Percentiles rank a stretch among this genome's conserved stretches.
Evolutionary conservation across 2,797 vertebrate species (phyloP).

Genomic region (Ceyx erithaca): DNA sequence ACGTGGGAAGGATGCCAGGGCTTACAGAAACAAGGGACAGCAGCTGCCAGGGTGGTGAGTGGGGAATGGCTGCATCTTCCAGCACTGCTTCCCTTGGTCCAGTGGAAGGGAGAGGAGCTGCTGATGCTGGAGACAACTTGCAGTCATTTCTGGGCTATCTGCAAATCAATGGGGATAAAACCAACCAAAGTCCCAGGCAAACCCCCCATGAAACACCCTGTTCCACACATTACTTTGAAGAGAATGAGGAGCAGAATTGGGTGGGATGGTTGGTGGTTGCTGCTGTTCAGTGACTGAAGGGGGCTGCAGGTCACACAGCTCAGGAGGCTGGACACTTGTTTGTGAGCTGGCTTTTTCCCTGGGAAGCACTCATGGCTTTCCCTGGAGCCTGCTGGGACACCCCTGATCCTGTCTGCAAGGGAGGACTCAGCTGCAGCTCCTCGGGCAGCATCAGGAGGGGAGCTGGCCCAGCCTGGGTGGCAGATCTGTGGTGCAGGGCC

Average conservation of each 20-base stretch:
- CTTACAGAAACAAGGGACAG: not conserved
- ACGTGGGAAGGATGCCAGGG: not conserved
- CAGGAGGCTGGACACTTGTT: not conserved
- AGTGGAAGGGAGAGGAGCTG: not conserved
- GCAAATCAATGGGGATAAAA: not conserved
- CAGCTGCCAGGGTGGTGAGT: not conserved
- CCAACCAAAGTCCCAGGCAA: not conserved
- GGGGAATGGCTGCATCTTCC: not conserved
- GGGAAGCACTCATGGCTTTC: not conserved
- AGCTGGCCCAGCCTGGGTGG: not conserved
- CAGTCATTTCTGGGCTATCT: not conserved
- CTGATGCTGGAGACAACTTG: not conserved
- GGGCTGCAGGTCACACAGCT: not conserved
- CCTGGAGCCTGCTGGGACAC: not conserved
- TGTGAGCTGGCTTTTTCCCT: not conserved
- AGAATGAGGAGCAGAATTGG: not conserved
- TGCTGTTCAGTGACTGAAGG: not conserved
- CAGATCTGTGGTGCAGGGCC: fast-evolving
- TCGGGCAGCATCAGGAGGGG: not conserved
- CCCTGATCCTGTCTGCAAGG: not conserved
- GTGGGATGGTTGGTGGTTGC: not conserved
- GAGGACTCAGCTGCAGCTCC: not conserved
- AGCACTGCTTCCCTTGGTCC: not conserved
- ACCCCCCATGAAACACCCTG: not conserved
- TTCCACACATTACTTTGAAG: not conserved